Conservation (phyloP, 2,888 invertebrate species). For the Gastracanthus pulcherrimus region DNA sequence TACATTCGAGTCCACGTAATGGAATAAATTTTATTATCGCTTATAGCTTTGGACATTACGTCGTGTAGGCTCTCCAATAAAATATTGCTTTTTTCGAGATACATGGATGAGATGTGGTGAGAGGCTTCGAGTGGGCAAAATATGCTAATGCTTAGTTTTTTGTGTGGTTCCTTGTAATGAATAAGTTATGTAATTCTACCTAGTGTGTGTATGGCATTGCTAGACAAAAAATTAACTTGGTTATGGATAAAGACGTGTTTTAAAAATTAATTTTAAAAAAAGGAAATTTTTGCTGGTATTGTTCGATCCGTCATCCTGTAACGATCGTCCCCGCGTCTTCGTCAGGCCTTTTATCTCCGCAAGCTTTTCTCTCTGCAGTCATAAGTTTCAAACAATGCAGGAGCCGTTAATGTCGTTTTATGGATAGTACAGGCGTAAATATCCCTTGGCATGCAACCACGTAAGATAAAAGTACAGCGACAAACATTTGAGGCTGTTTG, state of each 20-base stretch:
- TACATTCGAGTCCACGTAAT: not conserved
- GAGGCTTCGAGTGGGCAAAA: not conserved
- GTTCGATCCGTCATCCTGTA: no score
- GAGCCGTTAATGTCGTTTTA: conserved; percentile 6
- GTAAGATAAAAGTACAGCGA: not conserved
- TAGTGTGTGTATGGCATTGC: no score
- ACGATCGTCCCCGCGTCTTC: conserved; percentile 1
- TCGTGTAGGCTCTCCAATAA: no score
- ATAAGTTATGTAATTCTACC: no score
- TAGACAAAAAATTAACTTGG: no score
- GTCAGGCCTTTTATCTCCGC: not conserved
- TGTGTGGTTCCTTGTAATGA: not conserved
- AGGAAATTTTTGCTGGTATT: no score
- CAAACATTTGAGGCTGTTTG: not conserved
- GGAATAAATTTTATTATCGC: not conserved
- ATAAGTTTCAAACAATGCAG: not conserved
- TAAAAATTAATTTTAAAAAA: no score
- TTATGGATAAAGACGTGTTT: no score
- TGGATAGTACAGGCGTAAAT: conserved; percentile 30
- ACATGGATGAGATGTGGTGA: not conserved
- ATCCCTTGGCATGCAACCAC: not conserved
- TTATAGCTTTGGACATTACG: no score
- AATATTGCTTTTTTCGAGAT: not conserved
- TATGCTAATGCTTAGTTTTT: no score
- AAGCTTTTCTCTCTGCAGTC: not conserved